Percentiles rank a stretch among this genome's conserved stretches.
Evolutionary conservation across 2,888 invertebrate species (phyloP).

Genomic region (Zygogramma bicolorata): DNA sequence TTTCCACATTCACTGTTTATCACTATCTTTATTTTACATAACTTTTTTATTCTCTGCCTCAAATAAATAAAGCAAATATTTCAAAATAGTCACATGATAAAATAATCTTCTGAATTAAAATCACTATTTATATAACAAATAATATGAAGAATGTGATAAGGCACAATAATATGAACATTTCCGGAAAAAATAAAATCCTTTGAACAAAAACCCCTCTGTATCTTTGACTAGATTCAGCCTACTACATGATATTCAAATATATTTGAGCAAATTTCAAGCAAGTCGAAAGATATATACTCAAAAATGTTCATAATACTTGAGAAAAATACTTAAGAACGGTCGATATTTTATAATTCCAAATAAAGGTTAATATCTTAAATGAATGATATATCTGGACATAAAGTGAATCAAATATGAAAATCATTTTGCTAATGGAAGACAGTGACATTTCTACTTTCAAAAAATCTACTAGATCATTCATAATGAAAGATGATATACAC

Average conservation of each 20-base stretch:
- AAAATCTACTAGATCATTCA: conserved; percentile 2
- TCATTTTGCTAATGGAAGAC: neutral
- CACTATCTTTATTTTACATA: too few species aligned
- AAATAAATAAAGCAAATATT: neutral
- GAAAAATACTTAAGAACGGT: neutral
- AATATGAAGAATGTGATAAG: conserved; percentile 35
- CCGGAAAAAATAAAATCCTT: conserved; percentile 33
- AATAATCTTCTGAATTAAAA: neutral
- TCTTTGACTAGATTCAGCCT: conserved; percentile 45
- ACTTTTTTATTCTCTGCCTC: too few species aligned
- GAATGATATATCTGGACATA: neutral
- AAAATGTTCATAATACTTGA: conserved; percentile 49
- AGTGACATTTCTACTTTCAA: neutral
- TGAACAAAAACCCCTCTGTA: conserved; percentile 4
- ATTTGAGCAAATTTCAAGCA: conserved; percentile 45
- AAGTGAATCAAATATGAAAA: neutral
- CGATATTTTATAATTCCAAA: neutral
- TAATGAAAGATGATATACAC: conserved; percentile 32
- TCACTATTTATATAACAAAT: neutral
- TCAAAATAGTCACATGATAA: neutral
- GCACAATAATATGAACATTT: conserved; percentile 54
- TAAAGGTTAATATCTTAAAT: neutral
- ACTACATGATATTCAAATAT: conserved; percentile 22
- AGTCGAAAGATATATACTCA: conserved; percentile 39
- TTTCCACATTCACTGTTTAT: too few species aligned